phyloP scores from a whole-genome alignment of 2,888 invertebrate genomes.

The Byasa hedistus region DNA sequence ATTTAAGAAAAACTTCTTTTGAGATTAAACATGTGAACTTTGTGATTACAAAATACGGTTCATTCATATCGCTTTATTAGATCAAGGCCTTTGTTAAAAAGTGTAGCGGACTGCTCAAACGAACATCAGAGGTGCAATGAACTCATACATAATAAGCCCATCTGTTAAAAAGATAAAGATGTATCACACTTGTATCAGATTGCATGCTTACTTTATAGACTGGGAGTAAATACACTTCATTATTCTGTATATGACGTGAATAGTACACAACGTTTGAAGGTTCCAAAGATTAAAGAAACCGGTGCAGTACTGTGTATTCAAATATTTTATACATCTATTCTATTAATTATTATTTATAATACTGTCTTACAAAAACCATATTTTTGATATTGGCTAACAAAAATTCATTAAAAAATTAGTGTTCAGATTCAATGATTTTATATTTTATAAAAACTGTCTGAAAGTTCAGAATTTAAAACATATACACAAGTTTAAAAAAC shows the following conservation, averaged over 20 bases:
- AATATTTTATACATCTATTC: not conserved
- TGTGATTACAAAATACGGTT: not conserved
- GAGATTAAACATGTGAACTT: not conserved
- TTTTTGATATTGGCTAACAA: too few species aligned
- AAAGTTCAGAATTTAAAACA: too few species aligned
- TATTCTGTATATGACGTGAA: not conserved
- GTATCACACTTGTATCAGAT: conserved; percentile 19
- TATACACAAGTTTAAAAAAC: too few species aligned
- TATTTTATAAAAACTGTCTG: too few species aligned
- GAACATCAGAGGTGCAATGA: conserved; percentile 47
- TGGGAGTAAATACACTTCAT: not conserved
- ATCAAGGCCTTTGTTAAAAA: conserved; percentile 44
- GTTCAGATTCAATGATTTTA: too few species aligned
- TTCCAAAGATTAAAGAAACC: not conserved
- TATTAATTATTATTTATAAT: too few species aligned
- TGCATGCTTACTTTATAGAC: conserved; percentile 9
- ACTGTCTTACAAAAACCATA: too few species aligned
- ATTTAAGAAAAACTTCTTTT: not conserved
- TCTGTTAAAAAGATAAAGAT: conserved; percentile 31
- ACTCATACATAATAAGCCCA: conserved; percentile 38
- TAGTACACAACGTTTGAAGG: not conserved
- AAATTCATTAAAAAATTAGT: too few species aligned
- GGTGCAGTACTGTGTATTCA: not conserved
- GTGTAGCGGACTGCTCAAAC: conserved; percentile 32
- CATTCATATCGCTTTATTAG: conserved; percentile 40